Percentiles rank a stretch among this genome's conserved stretches.
Conservation (phyloP, 2,888 invertebrate species). For the Machimus atricapillus region DNA sequence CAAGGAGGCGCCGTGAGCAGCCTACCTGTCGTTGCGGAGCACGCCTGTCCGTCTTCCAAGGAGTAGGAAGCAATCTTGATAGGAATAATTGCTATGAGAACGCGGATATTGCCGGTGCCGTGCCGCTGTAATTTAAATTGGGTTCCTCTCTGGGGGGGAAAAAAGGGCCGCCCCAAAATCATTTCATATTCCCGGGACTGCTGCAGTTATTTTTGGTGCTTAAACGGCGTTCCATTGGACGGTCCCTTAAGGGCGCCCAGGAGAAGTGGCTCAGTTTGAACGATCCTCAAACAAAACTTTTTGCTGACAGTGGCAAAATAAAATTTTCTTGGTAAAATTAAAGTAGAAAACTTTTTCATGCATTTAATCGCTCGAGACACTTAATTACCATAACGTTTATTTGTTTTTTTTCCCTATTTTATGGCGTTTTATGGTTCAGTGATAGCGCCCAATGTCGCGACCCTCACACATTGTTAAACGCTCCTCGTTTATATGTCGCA, state of each 20-base stretch:
- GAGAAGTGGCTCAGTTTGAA: neutral
- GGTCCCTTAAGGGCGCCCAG: neutral
- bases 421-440: neutral
- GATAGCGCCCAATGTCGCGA: neutral
- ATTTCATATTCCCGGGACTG: neutral
- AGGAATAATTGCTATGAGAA: neutral
- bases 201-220: neutral
- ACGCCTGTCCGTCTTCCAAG: neutral
- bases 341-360: neutral
- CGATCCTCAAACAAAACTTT: neutral
- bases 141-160: neutral
- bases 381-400: neutral
- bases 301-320: neutral
- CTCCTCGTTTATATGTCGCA: neutral
- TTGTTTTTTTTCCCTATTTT: neutral
- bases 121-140: neutral
- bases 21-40: neutral
- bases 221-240: neutral
- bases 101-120: neutral
- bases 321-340: neutral
- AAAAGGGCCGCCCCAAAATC: neutral
- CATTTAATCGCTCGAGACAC: neutral
- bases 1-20: neutral
- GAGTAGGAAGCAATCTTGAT: neutral
- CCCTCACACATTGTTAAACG: neutral